Evolutionary conservation across 2,797 vertebrate species (phyloP).

Genomic region (Pterois miles): DNA sequence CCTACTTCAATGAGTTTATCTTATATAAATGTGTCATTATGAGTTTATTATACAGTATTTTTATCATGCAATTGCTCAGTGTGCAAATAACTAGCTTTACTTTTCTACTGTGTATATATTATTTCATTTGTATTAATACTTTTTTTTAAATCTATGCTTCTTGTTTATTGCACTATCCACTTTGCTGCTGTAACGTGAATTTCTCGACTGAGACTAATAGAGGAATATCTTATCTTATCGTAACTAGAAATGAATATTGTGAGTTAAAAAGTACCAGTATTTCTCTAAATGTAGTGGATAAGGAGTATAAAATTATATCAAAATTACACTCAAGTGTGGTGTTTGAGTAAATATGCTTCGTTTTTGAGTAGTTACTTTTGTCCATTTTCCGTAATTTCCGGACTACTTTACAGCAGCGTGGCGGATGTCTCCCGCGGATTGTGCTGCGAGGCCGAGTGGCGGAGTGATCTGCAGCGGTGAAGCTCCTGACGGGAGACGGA

Average conservation of each 20-base stretch:
- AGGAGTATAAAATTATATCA: neutral
- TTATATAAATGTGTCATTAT: neutral
- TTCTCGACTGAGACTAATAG: no score
- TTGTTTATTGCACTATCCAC: no score
- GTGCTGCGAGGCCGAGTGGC: conserved; percentile 38
- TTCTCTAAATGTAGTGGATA: neutral
- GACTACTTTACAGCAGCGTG: conserved; percentile 61
- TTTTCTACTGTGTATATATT: no score
- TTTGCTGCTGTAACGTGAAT: no score
- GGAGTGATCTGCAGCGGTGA: conserved; percentile 70
- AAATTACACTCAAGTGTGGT: neutral
- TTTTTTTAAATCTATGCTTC: no score
- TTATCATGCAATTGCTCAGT: neutral
- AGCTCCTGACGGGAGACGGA: conserved; percentile 60
- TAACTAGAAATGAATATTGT: no score
- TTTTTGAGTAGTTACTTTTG: no score
- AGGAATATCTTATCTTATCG: no score
- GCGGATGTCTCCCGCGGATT: conserved; percentile 52
- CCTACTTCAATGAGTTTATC: neutral
- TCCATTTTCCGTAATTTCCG: conserved; percentile 12
- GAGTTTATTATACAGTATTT: neutral
- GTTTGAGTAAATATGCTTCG: neutral
- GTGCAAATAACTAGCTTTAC: no score
- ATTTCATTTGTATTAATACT: no score
- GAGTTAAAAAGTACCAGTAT: neutral